Evolutionary conservation across 2,888 invertebrate species (phyloP), one percentile per base, ranked within the genome.

Genomic region (Thymelicus acteon): DNA sequence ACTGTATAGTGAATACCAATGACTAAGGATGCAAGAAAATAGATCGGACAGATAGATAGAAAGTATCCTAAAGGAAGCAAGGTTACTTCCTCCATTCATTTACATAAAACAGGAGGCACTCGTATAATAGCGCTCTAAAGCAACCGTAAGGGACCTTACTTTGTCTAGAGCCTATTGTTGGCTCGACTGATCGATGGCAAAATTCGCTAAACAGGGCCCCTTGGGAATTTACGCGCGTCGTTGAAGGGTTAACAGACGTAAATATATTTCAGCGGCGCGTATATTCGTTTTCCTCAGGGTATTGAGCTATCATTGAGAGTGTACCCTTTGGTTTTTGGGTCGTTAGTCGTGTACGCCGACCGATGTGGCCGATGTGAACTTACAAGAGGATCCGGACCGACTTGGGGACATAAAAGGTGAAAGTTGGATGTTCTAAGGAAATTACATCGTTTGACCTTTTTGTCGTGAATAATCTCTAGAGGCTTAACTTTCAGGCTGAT

Each of bases 201-300:
- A 70, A 70, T 63, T 70, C 70, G 60, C 48, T 70, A 70, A 70
- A 64, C 60, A 70, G 64, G 49, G 49, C 13, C 60, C 31, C 39
- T 40, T n/a, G 70, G 70, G 70, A 64, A 60, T 63, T 64, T 64
- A 48, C 64, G 70, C 64, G 49, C 70, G 70, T 70, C 70, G 70
- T 60, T 70, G 70, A 70, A 65, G 70, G 70, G 70, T 70, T 70
- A 70, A 70, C 70, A 70, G 60, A 70, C 60, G 64, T 47, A 65
- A 70, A 70, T 60, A 70, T 70, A 70, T 70, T 70, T 65, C 70
- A 65, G 37, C 40, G 12, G 49, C 60, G 44, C 70, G 58, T 57
- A 70, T 70, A 70, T 70, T 60, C 70, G 40, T 70, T 60, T 52
- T 70, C 70, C 64, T 52, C 37, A 6, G 60, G 57, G 60, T 48